Evolutionary conservation across 2,888 invertebrate species (phyloP).

Genomic region (Arrhopalites spinosus): DNA sequence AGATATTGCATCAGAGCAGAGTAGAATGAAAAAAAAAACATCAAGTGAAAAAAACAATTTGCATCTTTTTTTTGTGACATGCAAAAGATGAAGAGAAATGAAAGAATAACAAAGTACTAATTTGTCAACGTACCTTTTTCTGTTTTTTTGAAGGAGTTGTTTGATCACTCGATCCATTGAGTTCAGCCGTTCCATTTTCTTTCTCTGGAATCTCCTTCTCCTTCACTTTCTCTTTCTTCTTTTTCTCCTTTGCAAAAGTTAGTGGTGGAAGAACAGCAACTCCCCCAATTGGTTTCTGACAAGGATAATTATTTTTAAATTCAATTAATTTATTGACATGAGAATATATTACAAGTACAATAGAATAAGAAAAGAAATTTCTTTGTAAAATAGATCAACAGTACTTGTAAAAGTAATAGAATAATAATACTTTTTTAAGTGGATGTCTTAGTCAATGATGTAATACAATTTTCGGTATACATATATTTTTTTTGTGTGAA

Average conservation of each 20-base stretch:
- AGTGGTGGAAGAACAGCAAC: constrained; percentile 78
- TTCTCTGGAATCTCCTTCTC: constrained; percentile 56
- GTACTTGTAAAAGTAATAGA: too few relatives aligned
- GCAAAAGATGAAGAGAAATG: not conserved
- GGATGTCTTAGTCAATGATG: constrained; percentile 28
- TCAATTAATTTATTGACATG: not conserved
- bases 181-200: constrained; percentile 50
- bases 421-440: not conserved
- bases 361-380: not conserved
- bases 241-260: constrained; percentile 59
- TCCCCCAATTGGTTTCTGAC: constrained; percentile 80
- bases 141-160: constrained; percentile 49
- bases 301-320: constrained; percentile 6
- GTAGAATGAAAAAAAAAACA: not conserved
- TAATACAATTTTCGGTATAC: not conserved
- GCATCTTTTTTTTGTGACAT: too few relatives aligned
- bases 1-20: not conserved
- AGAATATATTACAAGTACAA: not conserved
- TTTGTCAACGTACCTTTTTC: constrained; percentile 50
- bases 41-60: too few relatives aligned
- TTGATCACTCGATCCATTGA: constrained; percentile 44
- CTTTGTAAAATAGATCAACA: too few relatives aligned
- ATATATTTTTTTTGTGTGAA: constrained; percentile 1
- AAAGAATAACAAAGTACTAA: not conserved
- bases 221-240: constrained; percentile 47